These are phyloP conservation scores for Lutjanus campechanus DNA, from an alignment of 2,797 vertebrate genomes.

Conservation along the genomic window DNA sequence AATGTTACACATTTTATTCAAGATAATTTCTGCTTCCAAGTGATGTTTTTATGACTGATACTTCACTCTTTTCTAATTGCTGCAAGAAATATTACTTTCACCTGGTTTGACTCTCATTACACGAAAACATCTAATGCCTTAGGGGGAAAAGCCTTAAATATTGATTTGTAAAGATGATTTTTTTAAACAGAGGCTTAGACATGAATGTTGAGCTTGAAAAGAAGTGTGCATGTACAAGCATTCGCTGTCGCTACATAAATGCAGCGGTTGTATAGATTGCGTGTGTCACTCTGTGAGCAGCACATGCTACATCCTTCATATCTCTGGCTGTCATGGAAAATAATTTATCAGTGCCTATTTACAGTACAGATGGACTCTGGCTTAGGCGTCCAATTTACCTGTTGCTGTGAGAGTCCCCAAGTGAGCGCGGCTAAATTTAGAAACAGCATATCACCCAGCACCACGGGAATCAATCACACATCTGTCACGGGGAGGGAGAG, in stretches of 20 bases:
- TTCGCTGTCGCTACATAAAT: not conserved
- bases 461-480: slow-evolving; percentile 80
- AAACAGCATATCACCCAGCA: slow-evolving; percentile 69
- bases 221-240: not conserved
- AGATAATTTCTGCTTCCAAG: not conserved
- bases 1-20: slow-evolving; percentile 8
- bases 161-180: not conserved
- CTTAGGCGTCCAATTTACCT: slow-evolving; percentile 81
- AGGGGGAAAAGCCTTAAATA: not conserved
- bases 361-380: slow-evolving; percentile 76
- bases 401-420: slow-evolving; percentile 69
- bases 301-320: slow-evolving; percentile 69
- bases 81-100: slow-evolving; percentile 7
- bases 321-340: slow-evolving; percentile 70
- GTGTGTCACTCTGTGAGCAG: slow-evolving; percentile 13
- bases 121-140: slow-evolving; percentile 3
- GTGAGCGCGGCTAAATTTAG: slow-evolving; percentile 82
- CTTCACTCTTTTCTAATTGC: slow-evolving; percentile 18
- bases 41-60: slow-evolving; percentile 11
- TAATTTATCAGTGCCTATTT: slow-evolving; percentile 79
- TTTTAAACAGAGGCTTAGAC: not conserved
- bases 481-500: slow-evolving; percentile 54
- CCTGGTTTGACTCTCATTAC: not conserved
- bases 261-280: slow-evolving; percentile 16
- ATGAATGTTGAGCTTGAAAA: not conserved